phyloP scores from a whole-genome alignment of 2,113 vertebrate genomes.

The Conger conger region DNA sequence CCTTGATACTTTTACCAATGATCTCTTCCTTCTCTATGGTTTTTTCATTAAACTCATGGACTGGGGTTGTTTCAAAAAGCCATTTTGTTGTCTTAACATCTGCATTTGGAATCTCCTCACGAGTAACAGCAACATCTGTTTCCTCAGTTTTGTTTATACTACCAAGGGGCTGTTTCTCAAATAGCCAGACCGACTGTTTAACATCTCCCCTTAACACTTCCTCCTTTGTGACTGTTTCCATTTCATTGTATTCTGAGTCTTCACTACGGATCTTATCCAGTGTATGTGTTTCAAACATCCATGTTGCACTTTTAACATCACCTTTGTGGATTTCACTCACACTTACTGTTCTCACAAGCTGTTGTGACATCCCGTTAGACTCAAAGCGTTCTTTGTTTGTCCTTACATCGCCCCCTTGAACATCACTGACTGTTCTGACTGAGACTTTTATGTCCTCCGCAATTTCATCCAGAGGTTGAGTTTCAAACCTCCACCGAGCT shows the following conservation, averaged over 20 bases:
- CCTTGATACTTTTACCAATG: slow-evolving; percentile 83
- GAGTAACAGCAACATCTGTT: slow-evolving; percentile 53
- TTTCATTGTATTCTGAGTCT: slow-evolving; percentile 69
- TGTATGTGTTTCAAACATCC: slow-evolving; percentile 88
- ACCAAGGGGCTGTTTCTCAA: slow-evolving; percentile 85
- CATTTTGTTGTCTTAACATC: slow-evolving; percentile 88
- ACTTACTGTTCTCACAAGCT: slow-evolving; percentile 81
- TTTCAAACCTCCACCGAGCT: slow-evolving; percentile 88
- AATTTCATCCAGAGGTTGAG: slow-evolving; percentile 84
- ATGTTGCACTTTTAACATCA: slow-evolving; percentile 83
- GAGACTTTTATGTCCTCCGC: slow-evolving; percentile 70
- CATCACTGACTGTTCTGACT: slow-evolving; percentile 68
- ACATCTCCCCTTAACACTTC: slow-evolving; percentile 86
- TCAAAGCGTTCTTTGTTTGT: slow-evolving; percentile 79
- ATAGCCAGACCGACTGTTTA: slow-evolving; percentile 88
- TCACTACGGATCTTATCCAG: slow-evolving; percentile 80
- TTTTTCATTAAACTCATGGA: slow-evolving; percentile 79
- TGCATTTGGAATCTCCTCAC: slow-evolving; percentile 80
- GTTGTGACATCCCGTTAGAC: slow-evolving; percentile 67
- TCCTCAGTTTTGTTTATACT: slow-evolving; percentile 76
- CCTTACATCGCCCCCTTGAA: slow-evolving; percentile 82
- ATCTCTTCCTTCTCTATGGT: slow-evolving; percentile 75
- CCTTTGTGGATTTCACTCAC: slow-evolving; percentile 88
- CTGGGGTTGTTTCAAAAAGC: slow-evolving; percentile 87
- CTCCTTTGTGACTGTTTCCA: slow-evolving; percentile 81